These are phyloP conservation scores for Chydorus sphaericus DNA, from an alignment of 2,888 invertebrate species.

Conservation along the genomic window DNA sequence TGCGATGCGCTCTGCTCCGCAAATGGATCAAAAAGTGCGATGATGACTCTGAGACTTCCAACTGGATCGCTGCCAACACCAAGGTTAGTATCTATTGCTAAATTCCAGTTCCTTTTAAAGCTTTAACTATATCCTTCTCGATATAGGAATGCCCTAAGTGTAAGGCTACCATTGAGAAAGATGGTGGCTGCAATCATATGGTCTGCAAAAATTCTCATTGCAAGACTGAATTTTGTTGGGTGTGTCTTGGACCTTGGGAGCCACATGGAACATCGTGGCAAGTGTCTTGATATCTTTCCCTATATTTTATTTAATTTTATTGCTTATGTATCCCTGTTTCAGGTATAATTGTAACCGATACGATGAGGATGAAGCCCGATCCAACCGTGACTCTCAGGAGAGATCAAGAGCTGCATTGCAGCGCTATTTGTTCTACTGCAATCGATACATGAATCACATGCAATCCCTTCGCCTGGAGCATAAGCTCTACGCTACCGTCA, in stretches of 20 bases:
- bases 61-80: constrained; percentile 98
- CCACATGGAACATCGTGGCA: constrained; percentile 93
- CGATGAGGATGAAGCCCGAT: constrained; percentile 91
- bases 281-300: constrained; percentile 14
- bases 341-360: constrained; percentile 93
- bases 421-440: constrained; percentile 95
- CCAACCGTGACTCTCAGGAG: constrained; percentile 91
- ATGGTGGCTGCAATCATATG: constrained; percentile 99
- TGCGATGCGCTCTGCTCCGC: constrained; percentile 77
- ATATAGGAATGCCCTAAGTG: constrained; percentile 84
- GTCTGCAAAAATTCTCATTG: constrained; percentile 97
- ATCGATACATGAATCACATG: constrained; percentile 99
- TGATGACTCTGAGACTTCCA: constrained; percentile 96
- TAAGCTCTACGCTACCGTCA: constrained; percentile 88
- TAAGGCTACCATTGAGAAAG: constrained; percentile 90
- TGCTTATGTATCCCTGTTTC: constrained; percentile 17
- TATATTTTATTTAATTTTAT: constrained; percentile 7
- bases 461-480: constrained; percentile 94
- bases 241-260: constrained; percentile 96
- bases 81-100: constrained; percentile 39
- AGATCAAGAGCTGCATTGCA: constrained; percentile 83
- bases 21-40: constrained; percentile 99
- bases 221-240: constrained; percentile 98
- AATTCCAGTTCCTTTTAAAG: neutral
- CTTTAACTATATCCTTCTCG: neutral